A percentile compares a stretch with the other conserved stretches of the same genome.
Conservation (phyloP, 2,113 vertebrate species). For the Sylvietta virens region DNA sequence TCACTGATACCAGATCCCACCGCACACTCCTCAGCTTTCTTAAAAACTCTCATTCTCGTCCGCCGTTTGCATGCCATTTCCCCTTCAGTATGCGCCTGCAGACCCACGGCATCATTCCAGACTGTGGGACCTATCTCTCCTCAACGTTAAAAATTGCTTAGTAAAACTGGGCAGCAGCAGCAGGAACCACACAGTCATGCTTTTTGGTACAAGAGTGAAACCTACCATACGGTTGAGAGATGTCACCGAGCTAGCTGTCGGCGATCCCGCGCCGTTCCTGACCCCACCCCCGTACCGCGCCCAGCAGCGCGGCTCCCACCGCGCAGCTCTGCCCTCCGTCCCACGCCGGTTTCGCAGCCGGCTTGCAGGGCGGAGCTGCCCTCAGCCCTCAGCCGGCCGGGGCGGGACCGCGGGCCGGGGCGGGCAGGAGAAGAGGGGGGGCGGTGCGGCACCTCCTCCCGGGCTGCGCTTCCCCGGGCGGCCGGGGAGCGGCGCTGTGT, state of each 20-base stretch:
- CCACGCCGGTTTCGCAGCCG: rapidly evolving
- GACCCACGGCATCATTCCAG: neutral
- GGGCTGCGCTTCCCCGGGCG: constrained; percentile 53
- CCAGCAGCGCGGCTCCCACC: rapidly evolving
- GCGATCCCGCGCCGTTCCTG: too few species aligned
- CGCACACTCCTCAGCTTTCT: neutral
- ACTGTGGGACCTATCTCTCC: neutral
- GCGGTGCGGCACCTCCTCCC: neutral
- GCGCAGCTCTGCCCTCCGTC: neutral
- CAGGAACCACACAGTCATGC: neutral
- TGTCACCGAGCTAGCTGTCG: rapidly evolving
- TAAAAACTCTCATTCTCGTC: neutral
- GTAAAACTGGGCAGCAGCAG: neutral
- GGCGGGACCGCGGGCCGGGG: neutral
- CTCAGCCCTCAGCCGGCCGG: neutral
- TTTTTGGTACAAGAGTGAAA: neutral
- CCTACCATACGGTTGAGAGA: rapidly evolving
- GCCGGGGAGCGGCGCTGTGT: constrained; percentile 69
- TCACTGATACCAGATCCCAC: neutral
- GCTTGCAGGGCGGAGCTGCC: neutral
- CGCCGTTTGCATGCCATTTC: rapidly evolving
- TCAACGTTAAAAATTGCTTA: rapidly evolving
- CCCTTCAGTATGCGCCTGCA: neutral
- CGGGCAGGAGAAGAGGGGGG: neutral
- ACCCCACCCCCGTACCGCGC: rapidly evolving